A percentile compares a stretch with the other conserved stretches of the same genome.
Conservation (phyloP, 2,113 vertebrate species). For the Brienomyrus longianalis region DNA sequence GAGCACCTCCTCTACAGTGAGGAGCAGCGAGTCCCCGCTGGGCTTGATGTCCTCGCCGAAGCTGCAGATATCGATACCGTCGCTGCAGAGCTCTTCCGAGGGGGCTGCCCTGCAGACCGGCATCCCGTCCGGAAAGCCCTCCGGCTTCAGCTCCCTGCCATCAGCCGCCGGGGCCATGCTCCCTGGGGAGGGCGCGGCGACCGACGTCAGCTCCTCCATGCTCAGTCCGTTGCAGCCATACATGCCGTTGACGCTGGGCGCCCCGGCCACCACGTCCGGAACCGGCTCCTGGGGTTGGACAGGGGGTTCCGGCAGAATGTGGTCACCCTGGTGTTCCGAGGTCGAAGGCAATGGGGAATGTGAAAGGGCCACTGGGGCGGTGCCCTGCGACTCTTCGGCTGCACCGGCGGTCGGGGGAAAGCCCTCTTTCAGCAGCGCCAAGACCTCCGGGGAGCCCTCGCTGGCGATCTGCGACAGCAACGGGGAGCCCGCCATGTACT, state of each 20-base stretch:
- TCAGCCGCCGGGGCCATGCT: conserved; percentile 57
- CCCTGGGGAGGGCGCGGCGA: conserved; percentile 71
- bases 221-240: conserved; percentile 79
- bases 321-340: conserved; percentile 52
- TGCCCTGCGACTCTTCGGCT: conserved; percentile 59
- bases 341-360: conserved; percentile 72
- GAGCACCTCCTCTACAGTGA: conserved; percentile 86
- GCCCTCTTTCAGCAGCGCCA: conserved; percentile 83
- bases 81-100: conserved; percentile 66
- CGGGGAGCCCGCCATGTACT: conserved; percentile 83
- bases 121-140: conserved; percentile 62
- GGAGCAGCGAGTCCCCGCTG: conserved; percentile 76
- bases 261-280: conserved; percentile 49
- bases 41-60: conserved; percentile 80
- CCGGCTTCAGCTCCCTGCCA: conserved; percentile 67
- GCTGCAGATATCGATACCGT: conserved; percentile 76
- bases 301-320: background rate
- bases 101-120: conserved; percentile 59
- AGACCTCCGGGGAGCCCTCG: conserved; percentile 79
- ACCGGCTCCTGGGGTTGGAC: background rate
- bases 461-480: conserved; percentile 76
- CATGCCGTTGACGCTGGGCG: conserved; percentile 72
- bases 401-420: conserved; percentile 62
- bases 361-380: conserved; percentile 66
- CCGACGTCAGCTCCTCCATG: conserved; percentile 69